These are phyloP conservation scores for Piezodorus guildinii DNA, from an alignment of 1,140 invertebrate genomes.

Conservation along the genomic window DNA sequence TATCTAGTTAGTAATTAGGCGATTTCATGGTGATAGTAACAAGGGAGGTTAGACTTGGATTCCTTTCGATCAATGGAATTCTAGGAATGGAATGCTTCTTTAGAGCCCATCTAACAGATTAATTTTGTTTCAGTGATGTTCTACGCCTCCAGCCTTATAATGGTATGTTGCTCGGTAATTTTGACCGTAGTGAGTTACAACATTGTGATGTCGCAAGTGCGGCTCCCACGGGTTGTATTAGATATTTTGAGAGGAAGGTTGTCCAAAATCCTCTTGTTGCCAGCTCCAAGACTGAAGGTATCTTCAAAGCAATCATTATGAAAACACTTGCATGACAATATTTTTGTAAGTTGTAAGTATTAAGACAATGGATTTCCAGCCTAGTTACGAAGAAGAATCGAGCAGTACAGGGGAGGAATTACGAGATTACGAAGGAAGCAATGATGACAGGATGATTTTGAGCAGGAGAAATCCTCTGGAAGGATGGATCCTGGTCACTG, in stretches of 20 bases:
- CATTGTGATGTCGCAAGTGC: slow-evolving; percentile 29
- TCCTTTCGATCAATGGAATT: too few species aligned
- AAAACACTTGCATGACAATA: too few species aligned
- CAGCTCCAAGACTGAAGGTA: not conserved
- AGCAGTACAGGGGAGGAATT: not conserved
- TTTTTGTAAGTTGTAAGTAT: too few species aligned
- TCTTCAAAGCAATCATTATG: too few species aligned
- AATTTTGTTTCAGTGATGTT: slow-evolving; percentile 41
- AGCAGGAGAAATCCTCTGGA: not conserved
- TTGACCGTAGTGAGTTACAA: slow-evolving; percentile 49
- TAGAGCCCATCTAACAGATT: slow-evolving; percentile 13
- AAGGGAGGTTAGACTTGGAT: too few species aligned
- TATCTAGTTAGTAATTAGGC: too few species aligned
- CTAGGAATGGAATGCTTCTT: too few species aligned
- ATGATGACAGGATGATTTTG: not conserved
- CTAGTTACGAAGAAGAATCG: not conserved
- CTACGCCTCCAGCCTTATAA: slow-evolving; percentile 44
- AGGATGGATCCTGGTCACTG: not conserved
- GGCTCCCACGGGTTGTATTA: not conserved
- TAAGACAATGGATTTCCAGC: not conserved
- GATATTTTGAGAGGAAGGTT: not conserved
- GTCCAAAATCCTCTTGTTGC: not conserved
- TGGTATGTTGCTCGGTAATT: slow-evolving; percentile 48
- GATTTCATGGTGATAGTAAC: too few species aligned
- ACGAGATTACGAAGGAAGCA: not conserved